These are phyloP conservation scores for Athetis lepigone DNA, from an alignment of 2,888 invertebrate genomes.

Conservation along the genomic window DNA sequence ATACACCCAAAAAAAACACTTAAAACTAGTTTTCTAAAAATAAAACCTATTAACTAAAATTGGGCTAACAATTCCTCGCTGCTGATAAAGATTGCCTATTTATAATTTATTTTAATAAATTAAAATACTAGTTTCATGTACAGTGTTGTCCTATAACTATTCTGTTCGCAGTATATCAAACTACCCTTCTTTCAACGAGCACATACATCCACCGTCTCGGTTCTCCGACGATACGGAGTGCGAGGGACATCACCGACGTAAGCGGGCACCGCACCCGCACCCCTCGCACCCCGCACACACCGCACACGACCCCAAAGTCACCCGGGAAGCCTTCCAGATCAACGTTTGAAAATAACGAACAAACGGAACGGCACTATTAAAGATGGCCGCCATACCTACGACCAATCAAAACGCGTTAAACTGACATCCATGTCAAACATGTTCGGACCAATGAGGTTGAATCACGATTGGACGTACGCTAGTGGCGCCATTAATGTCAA, in stretches of 20 bases:
- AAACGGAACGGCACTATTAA: conserved; percentile 34
- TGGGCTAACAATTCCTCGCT: neutral
- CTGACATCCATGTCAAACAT: conserved; percentile 28
- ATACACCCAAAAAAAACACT: neutral
- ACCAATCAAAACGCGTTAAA: conserved; percentile 27
- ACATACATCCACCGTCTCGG: conserved; percentile 96
- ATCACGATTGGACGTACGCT: conserved; percentile 9
- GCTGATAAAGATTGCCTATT: neutral
- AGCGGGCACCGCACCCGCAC: conserved; percentile 78
- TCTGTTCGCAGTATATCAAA: conserved; percentile 92
- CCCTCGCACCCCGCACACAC: conserved; percentile 68
- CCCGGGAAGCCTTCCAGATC: conserved; percentile 94
- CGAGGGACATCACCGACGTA: conserved; percentile 87
- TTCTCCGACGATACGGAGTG: conserved; percentile 95
- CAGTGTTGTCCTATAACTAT: conserved; percentile 1
- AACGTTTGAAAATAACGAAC: conserved; percentile 91
- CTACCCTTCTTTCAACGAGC: conserved; percentile 95
- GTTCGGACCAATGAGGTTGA: conserved; percentile 21
- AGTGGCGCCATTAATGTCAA: conserved; percentile 37
- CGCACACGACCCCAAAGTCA: conserved; percentile 86
- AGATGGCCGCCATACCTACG: conserved; percentile 35
- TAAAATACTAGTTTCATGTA: neutral
- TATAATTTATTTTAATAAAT: neutral
- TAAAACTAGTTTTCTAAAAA: neutral
- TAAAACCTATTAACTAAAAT: neutral